Evolutionary conservation across 2,888 invertebrate genomes (phyloP), one percentile per base, ranked within the genome.

Genomic region (Heliconius charithonia): DNA sequence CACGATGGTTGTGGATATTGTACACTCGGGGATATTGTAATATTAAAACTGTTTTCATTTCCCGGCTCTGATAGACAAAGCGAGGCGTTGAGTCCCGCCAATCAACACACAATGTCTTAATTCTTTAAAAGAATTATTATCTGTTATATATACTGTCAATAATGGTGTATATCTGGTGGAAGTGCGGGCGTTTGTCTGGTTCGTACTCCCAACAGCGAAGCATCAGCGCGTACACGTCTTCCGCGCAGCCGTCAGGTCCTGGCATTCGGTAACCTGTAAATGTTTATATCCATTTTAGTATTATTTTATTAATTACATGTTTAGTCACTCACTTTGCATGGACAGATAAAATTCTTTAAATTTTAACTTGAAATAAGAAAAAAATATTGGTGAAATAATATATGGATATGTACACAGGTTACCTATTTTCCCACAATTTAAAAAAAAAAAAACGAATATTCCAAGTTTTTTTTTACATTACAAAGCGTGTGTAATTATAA

Each of bases 121-220:
- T 2, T 59, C 29, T 27, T 3, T 29, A 0, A 27, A 27, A 27
- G 59, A 32, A 56, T 72, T 32, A 87, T 88, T 93, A 94, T 86
- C 93, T 92, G 83, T 93, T 93, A 86, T 93, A 95, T 67, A 97
- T 94, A 84, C 96, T 96, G 88, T 98, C 98, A 27, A 98, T 97
- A 82, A 96, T 96, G 51, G 97, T 96, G 89, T 96, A 97, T 85
- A 99, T 97, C 93, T 98, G 98, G 90, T 97, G 97, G 92, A 99
- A 99, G 91, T 98, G 98, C 63, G 98, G 99, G 85, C 99, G 96
- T 86, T 97, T 97, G 83, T 98, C 98, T 4, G 98, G 97, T 87
- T 98, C 97, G 89, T 98, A 98, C 87, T 98, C 98, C 99, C 99
- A 99, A 90, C 99, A 99, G 80, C 97, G 96, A 80, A 98, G 92